phyloP scores from a whole-genome alignment of 2,113 vertebrate genomes.

The Hymenochirus boettgeri region DNA sequence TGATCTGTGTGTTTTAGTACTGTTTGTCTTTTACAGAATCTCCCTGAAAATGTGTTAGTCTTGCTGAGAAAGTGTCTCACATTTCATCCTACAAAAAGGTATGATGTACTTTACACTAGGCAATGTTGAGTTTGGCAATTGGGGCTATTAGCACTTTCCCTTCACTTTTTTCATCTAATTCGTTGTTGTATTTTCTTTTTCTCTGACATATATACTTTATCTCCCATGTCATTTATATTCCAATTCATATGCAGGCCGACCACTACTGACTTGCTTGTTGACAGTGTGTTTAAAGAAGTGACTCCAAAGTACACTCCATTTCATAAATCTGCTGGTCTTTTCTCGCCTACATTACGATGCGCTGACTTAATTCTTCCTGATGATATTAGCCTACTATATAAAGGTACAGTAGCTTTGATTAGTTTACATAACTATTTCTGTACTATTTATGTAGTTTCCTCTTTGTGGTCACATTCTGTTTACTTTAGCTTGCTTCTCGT shows the following conservation, averaged over 20 bases:
- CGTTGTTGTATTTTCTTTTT: not conserved
- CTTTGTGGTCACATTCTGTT: no score
- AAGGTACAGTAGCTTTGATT: constrained; percentile 76
- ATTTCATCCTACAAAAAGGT: constrained; percentile 88
- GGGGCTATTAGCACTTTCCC: no score
- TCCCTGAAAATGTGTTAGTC: constrained; percentile 70
- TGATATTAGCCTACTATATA: constrained; percentile 83
- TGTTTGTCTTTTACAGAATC: constrained; percentile 61
- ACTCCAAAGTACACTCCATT: constrained; percentile 69
- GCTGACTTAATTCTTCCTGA: constrained; percentile 85
- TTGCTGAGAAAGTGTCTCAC: constrained; percentile 90
- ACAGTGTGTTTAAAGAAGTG: constrained; percentile 74
- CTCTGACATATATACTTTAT: not conserved
- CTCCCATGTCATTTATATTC: constrained; percentile 1
- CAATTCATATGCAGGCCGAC: constrained; percentile 66
- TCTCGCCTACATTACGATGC: constrained; percentile 87
- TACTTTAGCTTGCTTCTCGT: no score
- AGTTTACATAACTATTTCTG: no score
- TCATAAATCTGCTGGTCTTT: constrained; percentile 75
- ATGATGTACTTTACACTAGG: no score
- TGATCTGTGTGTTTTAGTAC: no score
- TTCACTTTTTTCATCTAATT: not conserved
- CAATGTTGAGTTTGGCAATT: no score
- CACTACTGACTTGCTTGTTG: constrained; percentile 73
- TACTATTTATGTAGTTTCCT: no score